phyloP scores from a whole-genome alignment of 2,797 vertebrate genomes.

The Mergus octosetaceus region DNA sequence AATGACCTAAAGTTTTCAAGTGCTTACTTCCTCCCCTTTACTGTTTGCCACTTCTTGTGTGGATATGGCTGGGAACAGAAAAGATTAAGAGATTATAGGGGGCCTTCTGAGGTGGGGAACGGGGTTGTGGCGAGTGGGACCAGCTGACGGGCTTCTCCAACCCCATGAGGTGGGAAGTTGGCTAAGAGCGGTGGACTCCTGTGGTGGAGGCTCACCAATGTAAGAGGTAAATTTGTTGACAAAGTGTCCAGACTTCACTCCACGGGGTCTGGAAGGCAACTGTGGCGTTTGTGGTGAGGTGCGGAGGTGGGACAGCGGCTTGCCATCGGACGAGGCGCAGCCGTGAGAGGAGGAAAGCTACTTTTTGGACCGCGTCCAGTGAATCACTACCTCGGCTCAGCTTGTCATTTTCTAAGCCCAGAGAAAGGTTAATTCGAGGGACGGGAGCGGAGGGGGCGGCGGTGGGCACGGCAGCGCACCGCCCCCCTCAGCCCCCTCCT shows the following conservation, averaged over 20 bases:
- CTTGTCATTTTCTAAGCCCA: neutral
- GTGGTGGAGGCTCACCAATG: neutral
- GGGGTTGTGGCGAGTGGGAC: accelerated
- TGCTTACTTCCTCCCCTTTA: constrained; percentile 43
- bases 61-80: neutral
- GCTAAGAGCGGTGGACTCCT: neutral
- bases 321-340: neutral
- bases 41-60: constrained; percentile 23
- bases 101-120: neutral
- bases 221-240: accelerated
- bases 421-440: neutral
- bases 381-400: neutral
- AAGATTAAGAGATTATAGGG: neutral
- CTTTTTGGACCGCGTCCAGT: accelerated
- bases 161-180: accelerated
- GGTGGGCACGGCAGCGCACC: neutral
- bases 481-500: neutral
- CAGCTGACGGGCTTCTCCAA: no score
- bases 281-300: neutral
- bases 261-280: neutral
- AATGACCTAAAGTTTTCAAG: constrained; percentile 28
- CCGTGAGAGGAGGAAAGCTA: neutral
- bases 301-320: neutral
- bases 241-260: neutral
- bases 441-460: neutral